Evolutionary conservation across 2,113 vertebrate genomes (phyloP), one percentile per base, ranked within the genome.

Genomic region (Mionectes macconnelli): DNA sequence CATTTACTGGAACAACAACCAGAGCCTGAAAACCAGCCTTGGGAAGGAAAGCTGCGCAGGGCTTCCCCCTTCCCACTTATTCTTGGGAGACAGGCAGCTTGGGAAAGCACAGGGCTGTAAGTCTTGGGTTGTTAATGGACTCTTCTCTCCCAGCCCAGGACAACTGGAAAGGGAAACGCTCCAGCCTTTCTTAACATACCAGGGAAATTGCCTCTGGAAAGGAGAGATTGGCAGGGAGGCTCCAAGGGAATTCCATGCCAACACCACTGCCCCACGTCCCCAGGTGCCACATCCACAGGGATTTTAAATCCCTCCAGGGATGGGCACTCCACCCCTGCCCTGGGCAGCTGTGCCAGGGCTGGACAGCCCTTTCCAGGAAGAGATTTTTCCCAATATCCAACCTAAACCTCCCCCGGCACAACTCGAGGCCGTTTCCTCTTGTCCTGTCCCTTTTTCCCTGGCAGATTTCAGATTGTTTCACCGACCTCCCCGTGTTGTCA

Each of bases 401-500:
- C 39, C 45, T 68, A 25, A 60, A 67, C 28, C 45, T 24, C 39
- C 20, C n/a, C 5, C 45, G 23, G 12, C 33, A 10, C 39, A 39
- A 39, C 23, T 33, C 21, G 45, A 68, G 20, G 24, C 24, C 16
- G 6, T 68, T 82, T n/a, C 24, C 20, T 59, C 16, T 45, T 6
- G 6, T 25, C 50, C 19, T 45, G 13, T 44, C 45, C 25, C 23
- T 30, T 12, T 3, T 39, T 8, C 23, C 8, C 18, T 12, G 37
- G 28, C 15, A 39, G 45, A 84, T 75, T 75, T 79, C 30, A 9
- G 44, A 10, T 75, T 57, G 57, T 63, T 74, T 72, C 52, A 19
- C 60, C 75, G 70, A 20, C 24, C 18, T 79, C 52, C 28, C 31
- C 1, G 0, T 15, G 39, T 15, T n/a, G 25, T 56, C 1, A 0